Evolutionary conservation across 2,113 vertebrate species (phyloP).

Genomic region (Tragelaphus strepsiceros): DNA sequence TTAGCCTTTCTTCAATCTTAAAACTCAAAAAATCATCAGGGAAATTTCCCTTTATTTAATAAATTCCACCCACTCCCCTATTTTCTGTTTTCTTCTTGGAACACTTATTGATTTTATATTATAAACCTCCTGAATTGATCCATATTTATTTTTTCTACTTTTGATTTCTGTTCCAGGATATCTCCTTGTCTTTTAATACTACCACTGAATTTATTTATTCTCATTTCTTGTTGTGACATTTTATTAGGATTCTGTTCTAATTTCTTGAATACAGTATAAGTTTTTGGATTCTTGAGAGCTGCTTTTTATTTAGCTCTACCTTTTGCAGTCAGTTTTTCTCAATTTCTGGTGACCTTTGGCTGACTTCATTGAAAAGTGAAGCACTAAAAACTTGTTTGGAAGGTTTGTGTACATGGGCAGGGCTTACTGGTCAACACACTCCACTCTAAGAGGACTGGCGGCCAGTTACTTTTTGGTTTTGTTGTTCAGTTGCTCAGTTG

Average conservation of each 20-base stretch:
- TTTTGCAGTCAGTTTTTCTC: neutral
- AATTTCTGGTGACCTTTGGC: neutral
- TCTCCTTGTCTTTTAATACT: neutral
- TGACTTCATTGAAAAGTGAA: neutral
- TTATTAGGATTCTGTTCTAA: neutral
- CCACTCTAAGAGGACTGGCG: neutral
- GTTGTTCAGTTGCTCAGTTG: neutral
- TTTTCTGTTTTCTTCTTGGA: conserved; percentile 25
- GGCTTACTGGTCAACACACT: neutral
- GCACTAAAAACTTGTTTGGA: neutral
- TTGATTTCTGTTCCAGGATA: neutral
- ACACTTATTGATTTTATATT: neutral
- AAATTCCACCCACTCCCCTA: neutral
- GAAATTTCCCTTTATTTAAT: neutral
- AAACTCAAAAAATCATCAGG: neutral
- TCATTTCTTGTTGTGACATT: neutral
- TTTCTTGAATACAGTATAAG: neutral
- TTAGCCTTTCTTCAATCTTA: neutral
- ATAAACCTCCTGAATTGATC: neutral
- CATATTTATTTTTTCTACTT: neutral
- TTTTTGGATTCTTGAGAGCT: neutral
- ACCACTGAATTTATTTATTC: neutral
- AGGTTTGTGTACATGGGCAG: neutral
- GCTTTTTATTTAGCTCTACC: neutral
- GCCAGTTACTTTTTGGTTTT: neutral